phyloP scores from a whole-genome alignment of 1,140 invertebrate genomes.

The Brachionus calyciflorus region DNA sequence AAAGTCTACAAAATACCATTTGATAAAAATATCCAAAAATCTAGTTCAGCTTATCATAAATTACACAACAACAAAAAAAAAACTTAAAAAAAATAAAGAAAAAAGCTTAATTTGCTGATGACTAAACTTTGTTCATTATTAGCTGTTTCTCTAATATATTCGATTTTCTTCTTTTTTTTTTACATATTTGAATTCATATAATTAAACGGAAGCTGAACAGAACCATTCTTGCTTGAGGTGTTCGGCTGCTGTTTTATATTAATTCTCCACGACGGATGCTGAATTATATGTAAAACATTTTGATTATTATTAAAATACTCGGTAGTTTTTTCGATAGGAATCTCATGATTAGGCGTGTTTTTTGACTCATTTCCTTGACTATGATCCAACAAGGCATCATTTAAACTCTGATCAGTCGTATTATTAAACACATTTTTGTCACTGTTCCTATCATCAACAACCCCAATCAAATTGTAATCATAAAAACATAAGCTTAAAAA shows the following conservation, averaged over 20 bases:
- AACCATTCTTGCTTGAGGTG: not conserved
- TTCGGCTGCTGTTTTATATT: conserved; percentile 42
- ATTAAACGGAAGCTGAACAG: conserved; percentile 19
- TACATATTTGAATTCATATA: conserved; percentile 42
- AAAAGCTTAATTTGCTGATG: conserved; percentile 1
- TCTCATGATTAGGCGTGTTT: not conserved
- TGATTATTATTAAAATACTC: conserved; percentile 21
- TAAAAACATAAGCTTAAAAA: conserved; percentile 5
- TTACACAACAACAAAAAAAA: not conserved
- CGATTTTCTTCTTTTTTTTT: too few relatives aligned
- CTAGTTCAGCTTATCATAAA: too few relatives aligned
- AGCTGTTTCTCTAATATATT: too few relatives aligned
- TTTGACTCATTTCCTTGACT: not conserved
- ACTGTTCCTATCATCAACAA: not conserved
- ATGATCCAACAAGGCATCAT: conserved; percentile 23
- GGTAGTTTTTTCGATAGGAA: not conserved
- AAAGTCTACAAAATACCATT: too few relatives aligned
- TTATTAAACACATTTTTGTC: not conserved
- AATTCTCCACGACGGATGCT: conserved; percentile 46
- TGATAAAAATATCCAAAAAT: too few relatives aligned
- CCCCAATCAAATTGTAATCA: not conserved
- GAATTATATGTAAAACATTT: conserved; percentile 41
- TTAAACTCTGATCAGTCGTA: conserved; percentile 30
- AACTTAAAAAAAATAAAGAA: not conserved
- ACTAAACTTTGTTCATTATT: conserved; percentile 14